Evolutionary conservation across 2,888 invertebrate species (phyloP).

Genomic region (Hydrotaea diabolus): DNA sequence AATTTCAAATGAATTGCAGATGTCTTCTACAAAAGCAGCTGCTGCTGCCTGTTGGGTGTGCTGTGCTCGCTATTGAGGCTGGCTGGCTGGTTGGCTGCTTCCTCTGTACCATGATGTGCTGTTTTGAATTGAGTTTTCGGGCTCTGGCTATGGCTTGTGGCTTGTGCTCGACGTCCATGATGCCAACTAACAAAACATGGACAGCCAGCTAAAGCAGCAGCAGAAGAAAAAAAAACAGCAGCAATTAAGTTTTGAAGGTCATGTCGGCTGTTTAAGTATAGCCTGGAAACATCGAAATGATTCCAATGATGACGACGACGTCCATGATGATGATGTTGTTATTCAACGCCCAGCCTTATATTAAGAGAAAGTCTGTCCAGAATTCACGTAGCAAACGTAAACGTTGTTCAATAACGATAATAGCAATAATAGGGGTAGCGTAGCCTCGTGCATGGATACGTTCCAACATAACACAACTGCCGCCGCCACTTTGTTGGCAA

Average conservation of each 20-base stretch:
- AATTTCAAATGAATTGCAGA: constrained; percentile 61
- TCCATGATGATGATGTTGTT: neutral
- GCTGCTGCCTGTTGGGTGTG: neutral
- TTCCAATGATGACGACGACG: no score
- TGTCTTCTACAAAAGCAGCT: constrained; percentile 49
- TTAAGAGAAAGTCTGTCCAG: neutral
- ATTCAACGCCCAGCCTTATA: neutral
- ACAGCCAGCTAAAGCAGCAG: neutral
- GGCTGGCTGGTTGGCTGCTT: neutral
- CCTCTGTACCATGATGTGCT: no score
- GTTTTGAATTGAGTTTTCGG: neutral
- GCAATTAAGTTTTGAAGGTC: constrained; percentile 28
- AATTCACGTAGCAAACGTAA: neutral
- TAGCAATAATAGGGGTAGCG: neutral
- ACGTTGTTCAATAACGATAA: neutral
- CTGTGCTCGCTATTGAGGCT: no score
- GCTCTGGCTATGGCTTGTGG: neutral
- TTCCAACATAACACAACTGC: neutral
- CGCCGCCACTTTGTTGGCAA: neutral
- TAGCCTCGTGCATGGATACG: neutral
- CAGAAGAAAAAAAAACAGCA: neutral
- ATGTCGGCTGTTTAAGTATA: neutral
- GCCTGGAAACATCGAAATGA: neutral
- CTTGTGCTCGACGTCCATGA: neutral
- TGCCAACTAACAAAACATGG: no score